phyloP scores from a whole-genome alignment of 2,113 vertebrate genomes.

The Phaethon lepturus region DNA sequence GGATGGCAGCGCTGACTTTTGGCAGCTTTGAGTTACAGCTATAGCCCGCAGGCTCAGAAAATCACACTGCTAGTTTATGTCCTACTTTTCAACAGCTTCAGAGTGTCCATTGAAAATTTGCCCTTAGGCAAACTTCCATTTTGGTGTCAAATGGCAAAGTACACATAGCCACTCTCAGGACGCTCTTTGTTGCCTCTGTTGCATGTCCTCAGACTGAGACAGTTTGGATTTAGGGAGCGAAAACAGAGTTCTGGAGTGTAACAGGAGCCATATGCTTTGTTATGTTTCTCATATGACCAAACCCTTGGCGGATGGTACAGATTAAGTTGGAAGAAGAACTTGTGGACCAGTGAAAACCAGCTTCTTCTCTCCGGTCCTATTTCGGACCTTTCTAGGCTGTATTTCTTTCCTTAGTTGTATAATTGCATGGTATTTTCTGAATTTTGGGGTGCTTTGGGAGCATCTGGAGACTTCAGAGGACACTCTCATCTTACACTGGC shows the following conservation, averaged over 20 bases:
- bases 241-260: not conserved
- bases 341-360: not conserved
- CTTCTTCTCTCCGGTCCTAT: not conserved
- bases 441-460: not conserved
- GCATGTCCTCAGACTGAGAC: not conserved
- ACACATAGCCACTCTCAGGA: accelerated
- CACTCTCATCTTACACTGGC: not conserved
- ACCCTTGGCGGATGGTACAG: not conserved
- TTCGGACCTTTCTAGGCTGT: not conserved
- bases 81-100: conserved; percentile 53
- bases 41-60: not conserved
- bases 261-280: not conserved
- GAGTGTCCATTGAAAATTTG: not conserved
- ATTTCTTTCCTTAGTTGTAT: not conserved
- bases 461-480: not conserved
- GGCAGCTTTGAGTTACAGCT: not conserved
- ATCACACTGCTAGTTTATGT: conserved; percentile 34
- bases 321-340: not conserved
- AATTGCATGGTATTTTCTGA: not conserved
- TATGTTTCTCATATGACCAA: not conserved
- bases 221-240: not conserved
- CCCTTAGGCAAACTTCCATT: conserved; percentile 34
- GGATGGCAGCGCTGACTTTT: not conserved
- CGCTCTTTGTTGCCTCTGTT: accelerated
- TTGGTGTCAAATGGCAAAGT: conserved; percentile 22